Base-by-base conservation (phyloP, 30 jellyfish, hydroid and myxozoan species). In the Hydractinia symbiolongicarpus region DNA sequence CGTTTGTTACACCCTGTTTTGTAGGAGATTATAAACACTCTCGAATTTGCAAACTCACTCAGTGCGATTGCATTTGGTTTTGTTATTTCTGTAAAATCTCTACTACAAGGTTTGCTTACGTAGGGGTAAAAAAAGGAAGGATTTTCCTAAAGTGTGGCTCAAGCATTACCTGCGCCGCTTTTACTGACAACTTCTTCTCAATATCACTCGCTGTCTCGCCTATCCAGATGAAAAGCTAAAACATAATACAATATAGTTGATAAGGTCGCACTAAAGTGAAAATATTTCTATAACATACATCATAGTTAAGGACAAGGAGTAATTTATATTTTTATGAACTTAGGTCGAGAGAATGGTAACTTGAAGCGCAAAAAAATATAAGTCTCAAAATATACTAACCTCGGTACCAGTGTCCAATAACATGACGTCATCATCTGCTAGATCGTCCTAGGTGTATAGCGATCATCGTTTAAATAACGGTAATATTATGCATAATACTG, bases 381-480 rank as follows among this genome's bases (percentile, higher is more conserved):
- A n/a, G n/a, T n/a, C n/a, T n/a, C n/a, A n/a, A n/a, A 57, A 57
- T 57, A 58, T 11, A 15, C 15, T 9, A 58, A 86, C 99, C 97
- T 94, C 97, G 16, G 72, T 74, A n/a, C 99, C 99, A 78, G 96
- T 84, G 72, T 95, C 99, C 10, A 95, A 90, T 90, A 95, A 69
- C 99, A 95, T 95, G 76, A 95, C 98, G 86, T 95, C 99, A 86
- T 95, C 99, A 66, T 89, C 96, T 9, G 97, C 97, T 54, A 95
- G 73, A 83, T 95, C 99, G 83, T 89, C 97, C 99, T 95, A 73
- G 50, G 51, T 9, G 8, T 9, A 64, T 6, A 0, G 17, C 9
- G 4, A 64, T 30, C 44, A 30, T 30, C 44, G 44, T 30, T 30
- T 30, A 0, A 30, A 30, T 30, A 30, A 30, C 44, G 44, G 44